These are phyloP conservation scores for Drosophila planitibia DNA, from an alignment of 2,888 invertebrate species.

Conservation along the genomic window DNA sequence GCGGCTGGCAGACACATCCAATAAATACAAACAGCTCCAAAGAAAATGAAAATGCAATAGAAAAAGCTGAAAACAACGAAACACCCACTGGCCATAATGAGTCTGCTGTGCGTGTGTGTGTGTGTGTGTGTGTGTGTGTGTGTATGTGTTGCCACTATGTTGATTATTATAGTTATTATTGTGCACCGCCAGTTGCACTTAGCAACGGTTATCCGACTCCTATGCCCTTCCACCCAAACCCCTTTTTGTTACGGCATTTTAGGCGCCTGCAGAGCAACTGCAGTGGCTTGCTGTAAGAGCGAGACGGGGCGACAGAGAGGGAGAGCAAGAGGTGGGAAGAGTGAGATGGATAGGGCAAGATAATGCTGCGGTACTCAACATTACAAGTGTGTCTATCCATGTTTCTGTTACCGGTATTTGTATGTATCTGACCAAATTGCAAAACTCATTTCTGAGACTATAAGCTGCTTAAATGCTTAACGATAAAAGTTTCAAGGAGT, in stretches of 20 bases:
- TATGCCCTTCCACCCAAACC: background rate
- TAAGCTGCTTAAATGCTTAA: background rate
- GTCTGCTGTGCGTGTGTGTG: conserved; percentile 28
- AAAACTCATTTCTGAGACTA: background rate
- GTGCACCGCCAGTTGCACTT: conserved; percentile 55
- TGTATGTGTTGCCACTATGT: conserved; percentile 54
- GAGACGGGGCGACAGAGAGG: background rate
- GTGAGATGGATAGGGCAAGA: conserved; percentile 7
- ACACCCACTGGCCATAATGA: conserved; percentile 20
- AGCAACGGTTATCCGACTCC: conserved; percentile 41
- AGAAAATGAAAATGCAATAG: conserved; percentile 68
- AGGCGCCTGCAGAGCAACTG: conserved; percentile 32
- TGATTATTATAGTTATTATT: conserved; percentile 78
- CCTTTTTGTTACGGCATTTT: conserved; percentile 43
- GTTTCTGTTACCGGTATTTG: background rate
- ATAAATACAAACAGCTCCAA: conserved; percentile 60
- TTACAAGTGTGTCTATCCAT: conserved; percentile 2
- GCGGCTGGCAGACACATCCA: conserved; percentile 32
- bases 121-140: conserved; percentile 28
- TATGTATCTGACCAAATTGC: background rate
- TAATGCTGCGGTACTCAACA: conserved; percentile 65
- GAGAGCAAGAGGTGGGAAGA: background rate
- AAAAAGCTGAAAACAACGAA: conserved; percentile 8
- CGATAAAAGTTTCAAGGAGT: background rate
- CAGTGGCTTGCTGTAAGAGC: background rate